These are phyloP conservation scores for Himalopsyche tibetana DNA, from an alignment of 2,888 invertebrate species.

Conservation along the genomic window DNA sequence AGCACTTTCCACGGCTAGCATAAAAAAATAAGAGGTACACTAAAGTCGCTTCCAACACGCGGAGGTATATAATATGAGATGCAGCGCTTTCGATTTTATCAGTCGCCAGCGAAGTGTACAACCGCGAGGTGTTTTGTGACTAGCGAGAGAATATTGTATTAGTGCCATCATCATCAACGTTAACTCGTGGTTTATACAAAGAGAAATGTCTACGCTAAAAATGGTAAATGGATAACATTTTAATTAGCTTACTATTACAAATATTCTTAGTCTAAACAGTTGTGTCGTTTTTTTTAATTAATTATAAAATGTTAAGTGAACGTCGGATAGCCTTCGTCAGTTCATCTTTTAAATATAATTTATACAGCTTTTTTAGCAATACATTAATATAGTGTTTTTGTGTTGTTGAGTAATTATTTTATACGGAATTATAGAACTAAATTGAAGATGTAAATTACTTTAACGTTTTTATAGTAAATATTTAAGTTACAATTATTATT, in stretches of 20 bases:
- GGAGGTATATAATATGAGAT: conserved; percentile 55
- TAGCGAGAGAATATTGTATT: background rate
- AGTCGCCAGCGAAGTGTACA: conserved; percentile 51
- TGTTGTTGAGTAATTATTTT: too few species aligned
- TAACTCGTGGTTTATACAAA: background rate
- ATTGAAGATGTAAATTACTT: too few species aligned
- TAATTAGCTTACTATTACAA: background rate
- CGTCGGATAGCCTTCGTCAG: too few species aligned
- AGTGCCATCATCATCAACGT: background rate
- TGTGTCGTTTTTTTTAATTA: background rate
- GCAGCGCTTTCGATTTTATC: conserved; percentile 63
- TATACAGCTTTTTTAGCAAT: too few species aligned
- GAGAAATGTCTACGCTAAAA: background rate
- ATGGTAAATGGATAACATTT: background rate
- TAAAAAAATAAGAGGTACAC: background rate
- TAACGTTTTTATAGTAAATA: too few species aligned
- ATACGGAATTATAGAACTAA: too few species aligned
- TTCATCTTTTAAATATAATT: too few species aligned
- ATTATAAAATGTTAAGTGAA: background rate
- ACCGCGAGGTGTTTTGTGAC: conserved; percentile 11
- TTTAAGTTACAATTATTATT: too few species aligned
- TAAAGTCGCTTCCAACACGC: background rate
- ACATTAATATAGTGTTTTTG: too few species aligned
- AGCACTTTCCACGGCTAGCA: conserved; percentile 25
- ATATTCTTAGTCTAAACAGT: background rate